Conservation (phyloP, 2,888 invertebrate genomes). For the Cephus rjabovi region DNA sequence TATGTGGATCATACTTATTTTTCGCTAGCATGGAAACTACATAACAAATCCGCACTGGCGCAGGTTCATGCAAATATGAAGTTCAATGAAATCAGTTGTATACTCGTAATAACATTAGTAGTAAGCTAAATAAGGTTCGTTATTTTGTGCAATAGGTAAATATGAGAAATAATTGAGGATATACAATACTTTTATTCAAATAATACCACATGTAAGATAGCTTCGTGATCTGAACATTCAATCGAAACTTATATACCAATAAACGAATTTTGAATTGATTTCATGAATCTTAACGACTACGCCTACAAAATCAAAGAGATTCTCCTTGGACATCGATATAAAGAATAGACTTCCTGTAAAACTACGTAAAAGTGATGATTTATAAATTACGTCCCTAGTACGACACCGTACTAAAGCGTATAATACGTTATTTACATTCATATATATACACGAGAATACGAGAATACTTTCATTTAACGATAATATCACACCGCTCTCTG, state of each 20-base stretch:
- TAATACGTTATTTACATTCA: conserved; percentile 38
- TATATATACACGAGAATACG: conserved; percentile 37
- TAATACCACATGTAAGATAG: neutral
- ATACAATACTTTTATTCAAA: neutral
- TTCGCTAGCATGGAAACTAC: neutral
- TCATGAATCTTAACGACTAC: neutral
- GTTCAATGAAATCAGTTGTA: no score
- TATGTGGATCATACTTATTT: neutral
- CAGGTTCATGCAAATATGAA: no score
- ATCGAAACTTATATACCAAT: neutral
- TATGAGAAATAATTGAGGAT: neutral
- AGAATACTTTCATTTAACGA: conserved; percentile 41
- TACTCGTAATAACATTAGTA: no score
- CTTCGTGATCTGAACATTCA: neutral
- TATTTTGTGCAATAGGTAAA: neutral
- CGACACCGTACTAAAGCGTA: neutral
- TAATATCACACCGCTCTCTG: conserved; percentile 52
- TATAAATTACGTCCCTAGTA: neutral
- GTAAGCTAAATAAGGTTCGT: no score
- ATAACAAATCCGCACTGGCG: neutral
- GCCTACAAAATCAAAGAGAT: neutral
- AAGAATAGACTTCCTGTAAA: neutral
- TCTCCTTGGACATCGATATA: neutral
- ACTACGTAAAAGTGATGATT: neutral
- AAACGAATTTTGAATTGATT: neutral